These are phyloP conservation scores for Paguma larvata DNA, from an alignment of 2,797 vertebrate genomes.

Conservation along the genomic window DNA sequence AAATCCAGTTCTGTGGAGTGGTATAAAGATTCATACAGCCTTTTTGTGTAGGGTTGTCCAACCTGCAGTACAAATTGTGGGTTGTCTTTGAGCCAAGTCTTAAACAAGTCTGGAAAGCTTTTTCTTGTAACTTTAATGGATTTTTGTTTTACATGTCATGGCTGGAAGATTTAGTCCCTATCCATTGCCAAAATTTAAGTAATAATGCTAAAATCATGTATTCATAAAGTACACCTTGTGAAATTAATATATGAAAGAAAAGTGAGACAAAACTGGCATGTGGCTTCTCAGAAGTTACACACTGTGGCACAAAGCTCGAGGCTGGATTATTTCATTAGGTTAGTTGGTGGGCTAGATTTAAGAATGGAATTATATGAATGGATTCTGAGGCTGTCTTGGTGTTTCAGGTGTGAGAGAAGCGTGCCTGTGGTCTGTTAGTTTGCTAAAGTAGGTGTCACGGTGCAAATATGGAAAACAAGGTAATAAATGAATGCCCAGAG, in stretches of 20 bases:
- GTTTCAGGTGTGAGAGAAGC: neutral
- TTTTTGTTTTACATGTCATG: slow-evolving; percentile 19
- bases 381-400: neutral
- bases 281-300: neutral
- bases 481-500: neutral
- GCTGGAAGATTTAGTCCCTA: neutral
- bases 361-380: neutral
- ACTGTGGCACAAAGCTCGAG: neutral
- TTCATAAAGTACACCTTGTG: neutral
- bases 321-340: neutral
- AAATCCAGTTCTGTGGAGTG: neutral
- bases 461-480: neutral
- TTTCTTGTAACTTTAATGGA: neutral
- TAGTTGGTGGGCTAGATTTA: slow-evolving; percentile 16
- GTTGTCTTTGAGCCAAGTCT: neutral
- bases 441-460: neutral
- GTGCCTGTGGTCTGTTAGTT: neutral
- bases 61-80: neutral
- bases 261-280: neutral
- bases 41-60: neutral
- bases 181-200: neutral
- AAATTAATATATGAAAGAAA: neutral
- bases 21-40: neutral
- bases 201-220: neutral
- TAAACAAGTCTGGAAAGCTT: neutral